Evolutionary conservation across 2,797 vertebrate species (phyloP).

Genomic region (Gephyroberyx darwinii): DNA sequence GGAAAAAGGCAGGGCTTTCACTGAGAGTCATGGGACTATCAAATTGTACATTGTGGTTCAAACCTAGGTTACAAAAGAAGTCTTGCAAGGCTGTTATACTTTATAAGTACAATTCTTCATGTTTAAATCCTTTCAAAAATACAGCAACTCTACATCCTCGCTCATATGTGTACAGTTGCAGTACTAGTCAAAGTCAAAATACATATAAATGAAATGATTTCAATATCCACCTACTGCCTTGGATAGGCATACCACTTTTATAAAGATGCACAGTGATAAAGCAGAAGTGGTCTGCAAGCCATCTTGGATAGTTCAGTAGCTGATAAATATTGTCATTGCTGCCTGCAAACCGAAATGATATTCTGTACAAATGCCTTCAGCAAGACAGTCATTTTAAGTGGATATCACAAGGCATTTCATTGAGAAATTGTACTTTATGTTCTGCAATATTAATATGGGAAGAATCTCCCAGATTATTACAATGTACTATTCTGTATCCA

Average conservation of each 20-base stretch:
- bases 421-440: conserved; percentile 4
- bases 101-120: conserved; percentile 1
- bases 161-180: background rate
- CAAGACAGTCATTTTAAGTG: background rate
- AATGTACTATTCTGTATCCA: background rate
- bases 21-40: background rate
- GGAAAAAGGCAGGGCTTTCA: background rate
- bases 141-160: background rate
- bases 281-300: conserved; percentile 2
- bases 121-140: conserved; percentile 21
- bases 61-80: conserved; percentile 25
- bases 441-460: background rate
- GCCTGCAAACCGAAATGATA: conserved; percentile 19
- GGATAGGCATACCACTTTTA: conserved; percentile 5
- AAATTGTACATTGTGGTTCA: conserved; percentile 19
- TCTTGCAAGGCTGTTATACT: conserved; percentile 15
- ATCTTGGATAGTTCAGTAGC: conserved; percentile 1
- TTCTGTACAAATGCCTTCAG: conserved; percentile 3
- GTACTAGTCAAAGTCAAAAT: conserved; percentile 19
- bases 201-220: conserved; percentile 4
- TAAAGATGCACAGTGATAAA: conserved; percentile 11
- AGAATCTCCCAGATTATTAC: background rate
- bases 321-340: conserved; percentile 13
- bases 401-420: conserved; percentile 10
- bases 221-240: conserved; percentile 22